Evolutionary conservation across 2,113 vertebrate genomes (phyloP).

Genomic region (Pogona vitticeps): DNA sequence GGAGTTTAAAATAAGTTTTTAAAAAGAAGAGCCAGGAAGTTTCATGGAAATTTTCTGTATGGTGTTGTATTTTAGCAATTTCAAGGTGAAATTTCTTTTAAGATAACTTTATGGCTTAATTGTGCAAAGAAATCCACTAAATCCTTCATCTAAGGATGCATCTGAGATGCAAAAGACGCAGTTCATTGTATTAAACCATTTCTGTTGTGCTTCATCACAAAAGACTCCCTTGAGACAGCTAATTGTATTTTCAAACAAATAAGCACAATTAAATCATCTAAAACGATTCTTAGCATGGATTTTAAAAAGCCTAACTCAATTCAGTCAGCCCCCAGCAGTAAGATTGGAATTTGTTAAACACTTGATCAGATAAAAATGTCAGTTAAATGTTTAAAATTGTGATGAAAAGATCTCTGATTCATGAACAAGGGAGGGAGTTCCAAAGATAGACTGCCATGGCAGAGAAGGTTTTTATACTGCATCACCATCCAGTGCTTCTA

Average conservation of each 20-base stretch:
- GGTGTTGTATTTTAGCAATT: neutral
- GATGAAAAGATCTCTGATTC: neutral
- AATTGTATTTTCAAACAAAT: neutral
- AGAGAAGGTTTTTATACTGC: neutral
- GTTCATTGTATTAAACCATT: neutral
- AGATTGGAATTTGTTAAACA: neutral
- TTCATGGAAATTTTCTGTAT: neutral
- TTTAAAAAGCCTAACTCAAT: neutral
- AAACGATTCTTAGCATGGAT: neutral
- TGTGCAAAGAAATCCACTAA: neutral
- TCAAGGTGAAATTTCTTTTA: neutral
- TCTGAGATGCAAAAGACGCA: neutral
- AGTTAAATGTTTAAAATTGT: neutral
- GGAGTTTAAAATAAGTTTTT: neutral
- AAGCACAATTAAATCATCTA: neutral
- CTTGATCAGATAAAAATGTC: neutral
- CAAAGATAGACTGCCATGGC: neutral
- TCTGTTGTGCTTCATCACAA: neutral
- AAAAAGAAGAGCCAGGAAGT: neutral
- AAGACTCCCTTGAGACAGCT: neutral
- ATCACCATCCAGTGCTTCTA: neutral
- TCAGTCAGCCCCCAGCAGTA: neutral
- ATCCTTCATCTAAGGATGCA: neutral
- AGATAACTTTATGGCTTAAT: neutral
- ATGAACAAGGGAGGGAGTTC: neutral